Conservation (phyloP, 2,888 invertebrate genomes). For the Palloptera scutellata region DNA sequence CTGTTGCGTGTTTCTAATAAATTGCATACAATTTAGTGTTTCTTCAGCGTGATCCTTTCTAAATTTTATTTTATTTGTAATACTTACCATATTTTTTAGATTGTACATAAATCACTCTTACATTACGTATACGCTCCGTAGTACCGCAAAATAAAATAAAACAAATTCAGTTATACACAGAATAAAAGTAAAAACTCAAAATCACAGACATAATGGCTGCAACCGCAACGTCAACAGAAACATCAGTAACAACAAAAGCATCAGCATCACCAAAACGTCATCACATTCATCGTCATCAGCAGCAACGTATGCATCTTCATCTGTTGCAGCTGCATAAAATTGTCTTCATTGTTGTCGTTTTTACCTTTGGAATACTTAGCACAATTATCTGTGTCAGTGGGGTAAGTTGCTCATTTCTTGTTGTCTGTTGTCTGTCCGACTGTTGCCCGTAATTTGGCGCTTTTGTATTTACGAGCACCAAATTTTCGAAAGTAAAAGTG, state of each 20-base stretch:
- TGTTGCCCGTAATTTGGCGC: too few relatives aligned
- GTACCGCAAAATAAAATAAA: slow-evolving; percentile 25
- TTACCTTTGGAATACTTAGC: slow-evolving; percentile 57
- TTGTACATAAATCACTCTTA: slow-evolving; percentile 46
- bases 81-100: background rate
- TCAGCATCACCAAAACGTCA: slow-evolving; percentile 31
- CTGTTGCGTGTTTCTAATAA: slow-evolving; percentile 12
- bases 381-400: slow-evolving; percentile 64
- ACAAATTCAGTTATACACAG: slow-evolving; percentile 32
- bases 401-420: slow-evolving; percentile 52
- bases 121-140: slow-evolving; percentile 51
- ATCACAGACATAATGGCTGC: slow-evolving; percentile 31
- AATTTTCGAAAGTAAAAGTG: too few relatives aligned
- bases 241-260: slow-evolving; percentile 34
- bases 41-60: slow-evolving; percentile 17
- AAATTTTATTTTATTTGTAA: slow-evolving; percentile 31
- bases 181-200: background rate
- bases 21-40: slow-evolving; percentile 18
- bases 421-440: background rate
- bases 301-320: slow-evolving; percentile 41
- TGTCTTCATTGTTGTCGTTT: slow-evolving; percentile 46
- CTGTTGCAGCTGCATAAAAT: slow-evolving; percentile 39
- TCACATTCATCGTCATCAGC: slow-evolving; percentile 25
- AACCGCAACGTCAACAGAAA: slow-evolving; percentile 26
- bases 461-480: too few relatives aligned